These are phyloP conservation scores for Porites lutea DNA, from an alignment of 64 coral and sea anemone species.

Conservation along the genomic window DNA sequence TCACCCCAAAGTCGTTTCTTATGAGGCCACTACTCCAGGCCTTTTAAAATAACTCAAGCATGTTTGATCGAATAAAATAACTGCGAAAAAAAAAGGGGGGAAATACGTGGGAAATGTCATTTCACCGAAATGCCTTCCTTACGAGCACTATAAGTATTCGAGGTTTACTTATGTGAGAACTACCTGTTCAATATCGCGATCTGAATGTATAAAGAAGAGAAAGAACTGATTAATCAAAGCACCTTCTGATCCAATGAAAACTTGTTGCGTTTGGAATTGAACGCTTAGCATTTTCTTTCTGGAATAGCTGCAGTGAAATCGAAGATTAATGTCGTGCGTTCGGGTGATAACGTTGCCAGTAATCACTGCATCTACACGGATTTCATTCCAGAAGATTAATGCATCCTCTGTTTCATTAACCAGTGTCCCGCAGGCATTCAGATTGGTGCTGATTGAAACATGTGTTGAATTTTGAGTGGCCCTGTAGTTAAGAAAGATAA, in stretches of 20 bases:
- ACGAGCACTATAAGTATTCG: no score
- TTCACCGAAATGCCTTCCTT: no score
- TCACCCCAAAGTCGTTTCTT: no score
- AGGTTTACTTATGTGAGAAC: no score
- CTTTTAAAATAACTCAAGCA: no score
- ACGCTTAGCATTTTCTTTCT: background rate
- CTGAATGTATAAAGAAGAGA: background rate
- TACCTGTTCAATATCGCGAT: no score
- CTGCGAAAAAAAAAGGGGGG: no score
- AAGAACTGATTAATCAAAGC: background rate
- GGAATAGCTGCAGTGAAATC: conserved; percentile 74
- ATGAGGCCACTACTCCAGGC: no score
- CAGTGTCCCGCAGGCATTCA: conserved; percentile 65
- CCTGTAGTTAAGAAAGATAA: background rate
- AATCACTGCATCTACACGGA: conserved; percentile 3
- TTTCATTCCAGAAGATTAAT: conserved; percentile 55
- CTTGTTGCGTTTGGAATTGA: background rate
- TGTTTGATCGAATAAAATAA: no score
- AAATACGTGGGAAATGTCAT: no score
- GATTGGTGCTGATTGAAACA: conserved; percentile 34
- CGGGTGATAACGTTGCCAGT: conserved; percentile 55
- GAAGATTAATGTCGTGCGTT: conserved; percentile 38
- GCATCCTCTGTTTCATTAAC: conserved; percentile 50
- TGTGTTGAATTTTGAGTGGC: conserved; percentile 63
- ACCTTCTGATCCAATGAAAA: background rate